Evolutionary conservation across 1,140 invertebrate species (phyloP), one percentile per base, ranked within the genome.

Genomic region (Drosophila subobscura): DNA sequence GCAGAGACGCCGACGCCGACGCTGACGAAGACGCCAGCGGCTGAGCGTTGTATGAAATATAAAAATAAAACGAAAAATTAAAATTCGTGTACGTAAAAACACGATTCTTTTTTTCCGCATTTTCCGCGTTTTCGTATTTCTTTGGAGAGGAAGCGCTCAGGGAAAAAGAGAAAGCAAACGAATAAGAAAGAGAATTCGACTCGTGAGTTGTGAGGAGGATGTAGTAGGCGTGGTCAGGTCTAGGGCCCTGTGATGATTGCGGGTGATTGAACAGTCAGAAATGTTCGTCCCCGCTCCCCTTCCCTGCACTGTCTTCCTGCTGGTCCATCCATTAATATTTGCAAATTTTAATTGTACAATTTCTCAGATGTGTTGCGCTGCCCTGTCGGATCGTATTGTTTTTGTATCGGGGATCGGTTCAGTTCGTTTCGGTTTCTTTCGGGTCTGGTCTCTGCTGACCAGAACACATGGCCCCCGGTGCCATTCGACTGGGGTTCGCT

Each of bases 401-500:
- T 22, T 22, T 20, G 29, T 0, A 33, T 33, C 29, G 29, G 29
- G 29, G 8, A 33, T 33, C 29, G 29, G n/a, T 23, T 47, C 25
- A 12, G 22, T 25, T 47, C 12, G 8, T 3, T 47, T 67, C 6
- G 4, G 27, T 8, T 59, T 47, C 56, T 67, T 63, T 66, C 14
- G 45, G 25, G 16, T 58, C 56, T 59, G 8, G 37, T 16, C 7
- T 40, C 37, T 49, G 37, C 63, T 64, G 60, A 46, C 27, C 33
- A 45, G 61, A 84, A 86, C 81, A 85, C 81, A 85, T 85, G 81
- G 77, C 81, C 81, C 83, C 75, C 56, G 57, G 68, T 33, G 7
- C 33, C 33, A 37, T 37, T 37, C 33, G 33, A 37, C 33, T 12
- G 33, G 33, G 33, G 33, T 75, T 73, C 64, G 71, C 79, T 78